A percentile compares a stretch with the other conserved stretches of the same genome.
Conservation (phyloP, 2,797 vertebrate genomes). For the Rallus crepitans region DNA sequence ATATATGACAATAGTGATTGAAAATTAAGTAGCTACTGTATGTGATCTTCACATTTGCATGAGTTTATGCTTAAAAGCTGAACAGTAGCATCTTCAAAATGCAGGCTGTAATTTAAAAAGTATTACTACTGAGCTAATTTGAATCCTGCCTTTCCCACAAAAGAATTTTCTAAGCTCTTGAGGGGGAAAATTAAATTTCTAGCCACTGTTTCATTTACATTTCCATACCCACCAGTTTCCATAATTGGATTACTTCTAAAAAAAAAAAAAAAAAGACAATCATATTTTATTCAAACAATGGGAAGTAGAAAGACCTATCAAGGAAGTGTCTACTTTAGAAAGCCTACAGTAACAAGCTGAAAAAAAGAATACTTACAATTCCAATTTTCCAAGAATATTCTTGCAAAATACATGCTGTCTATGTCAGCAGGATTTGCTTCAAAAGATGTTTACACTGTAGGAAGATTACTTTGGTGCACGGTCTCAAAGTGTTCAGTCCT, state of each 20-base stretch:
- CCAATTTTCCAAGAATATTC: not conserved
- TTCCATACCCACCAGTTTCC: slow-evolving; percentile 12
- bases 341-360: not conserved
- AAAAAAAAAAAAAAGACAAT: not conserved
- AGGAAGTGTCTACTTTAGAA: not conserved
- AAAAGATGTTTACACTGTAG: not conserved
- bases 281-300: slow-evolving; percentile 32
- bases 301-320: not conserved
- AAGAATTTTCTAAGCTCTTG: slow-evolving; percentile 9
- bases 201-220: slow-evolving; percentile 9
- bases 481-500: not conserved
- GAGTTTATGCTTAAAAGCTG: not conserved
- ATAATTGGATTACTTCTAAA: slow-evolving; percentile 44
- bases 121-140: slow-evolving; percentile 18
- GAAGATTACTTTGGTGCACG: not conserved
- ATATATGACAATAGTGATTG: not conserved
- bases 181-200: slow-evolving; percentile 20
- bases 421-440: not conserved
- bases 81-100: not conserved
- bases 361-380: not conserved
- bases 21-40: not conserved
- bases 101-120: slow-evolving; percentile 1
- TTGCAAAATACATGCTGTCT: not conserved
- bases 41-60: not conserved
- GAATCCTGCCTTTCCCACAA: not conserved